A percentile compares a stretch with the other conserved stretches of the same genome.
These are phyloP conservation scores for Dryobotodes eremita DNA, from an alignment of 2,888 invertebrate genomes.

Conservation along the genomic window DNA sequence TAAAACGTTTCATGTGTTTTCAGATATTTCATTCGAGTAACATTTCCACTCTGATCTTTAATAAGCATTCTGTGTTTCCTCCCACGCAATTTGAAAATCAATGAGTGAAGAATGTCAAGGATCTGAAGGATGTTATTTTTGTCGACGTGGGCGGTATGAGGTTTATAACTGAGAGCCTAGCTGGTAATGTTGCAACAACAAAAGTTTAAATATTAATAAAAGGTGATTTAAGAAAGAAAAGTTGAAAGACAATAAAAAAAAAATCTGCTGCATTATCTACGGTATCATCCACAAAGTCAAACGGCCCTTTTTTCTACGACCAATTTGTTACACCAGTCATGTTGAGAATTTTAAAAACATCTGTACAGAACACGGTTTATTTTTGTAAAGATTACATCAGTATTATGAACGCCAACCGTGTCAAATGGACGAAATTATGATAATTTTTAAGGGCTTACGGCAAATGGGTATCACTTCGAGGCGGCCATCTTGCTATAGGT, in stretches of 20 bases:
- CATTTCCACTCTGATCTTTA: background rate
- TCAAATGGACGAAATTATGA: conserved; percentile 51
- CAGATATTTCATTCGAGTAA: background rate
- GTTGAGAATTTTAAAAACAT: background rate
- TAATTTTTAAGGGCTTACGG: conserved; percentile 48
- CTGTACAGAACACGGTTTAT: conserved; percentile 5
- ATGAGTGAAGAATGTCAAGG: background rate
- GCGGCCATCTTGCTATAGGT: conserved; percentile 8
- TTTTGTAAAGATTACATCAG: conserved; percentile 25
- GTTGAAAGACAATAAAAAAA: background rate
- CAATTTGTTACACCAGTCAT: conserved; percentile 18
- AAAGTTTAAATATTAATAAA: background rate
- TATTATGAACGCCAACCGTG: conserved; percentile 34
- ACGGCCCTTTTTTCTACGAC: background rate
- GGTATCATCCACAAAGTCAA: background rate
- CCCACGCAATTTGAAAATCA: conserved; percentile 18
- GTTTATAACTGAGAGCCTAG: background rate
- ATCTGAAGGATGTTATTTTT: conserved; percentile 27
- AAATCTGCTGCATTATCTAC: background rate
- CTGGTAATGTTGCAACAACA: background rate
- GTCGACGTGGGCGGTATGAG: background rate
- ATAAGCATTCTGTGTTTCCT: background rate
- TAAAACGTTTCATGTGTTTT: background rate
- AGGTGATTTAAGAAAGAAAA: too few relatives aligned
- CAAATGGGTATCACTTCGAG: background rate